Evolutionary conservation across 2,888 invertebrate species (phyloP).

Genomic region (Ischnura elegans): DNA sequence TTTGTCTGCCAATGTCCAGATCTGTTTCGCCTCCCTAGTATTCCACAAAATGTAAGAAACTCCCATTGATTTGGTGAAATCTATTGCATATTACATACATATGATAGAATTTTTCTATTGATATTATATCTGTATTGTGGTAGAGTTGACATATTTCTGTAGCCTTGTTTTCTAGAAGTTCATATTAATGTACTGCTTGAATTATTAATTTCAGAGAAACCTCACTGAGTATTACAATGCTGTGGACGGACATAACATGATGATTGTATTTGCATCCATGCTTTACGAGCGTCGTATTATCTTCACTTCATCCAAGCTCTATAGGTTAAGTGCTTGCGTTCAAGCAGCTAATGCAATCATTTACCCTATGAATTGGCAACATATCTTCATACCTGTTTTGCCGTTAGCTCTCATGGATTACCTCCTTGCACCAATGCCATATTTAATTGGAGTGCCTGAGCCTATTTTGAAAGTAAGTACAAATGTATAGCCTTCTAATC

Average conservation of each 20-base stretch:
- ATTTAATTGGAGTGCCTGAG: conserved; percentile 95
- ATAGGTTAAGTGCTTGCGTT: conserved; percentile 93
- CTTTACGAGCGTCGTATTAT: conserved; percentile 96
- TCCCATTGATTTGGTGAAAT: neutral
- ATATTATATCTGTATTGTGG: no score
- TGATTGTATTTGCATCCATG: conserved; percentile 96
- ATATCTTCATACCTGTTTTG: conserved; percentile 97
- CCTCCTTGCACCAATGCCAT: conserved; percentile 97
- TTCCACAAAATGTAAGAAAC: conserved; percentile 96
- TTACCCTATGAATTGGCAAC: conserved; percentile 99
- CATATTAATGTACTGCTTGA: neutral
- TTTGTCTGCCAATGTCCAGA: conserved; percentile 90
- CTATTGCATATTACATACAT: no score
- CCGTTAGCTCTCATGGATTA: conserved; percentile 94
- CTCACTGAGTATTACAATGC: conserved; percentile 98
- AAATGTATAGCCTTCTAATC: no score
- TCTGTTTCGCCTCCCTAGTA: conserved; percentile 92
- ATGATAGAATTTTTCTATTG: no score
- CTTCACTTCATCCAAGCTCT: conserved; percentile 93
- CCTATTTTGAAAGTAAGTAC: conserved; percentile 87
- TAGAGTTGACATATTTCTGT: neutral
- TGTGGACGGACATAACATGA: conserved; percentile 96
- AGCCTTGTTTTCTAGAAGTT: neutral
- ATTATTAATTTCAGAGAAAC: conserved; percentile 86
- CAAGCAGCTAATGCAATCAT: conserved; percentile 96